Conservation (phyloP, 2,888 invertebrate species). For the Torymus tubicola region DNA sequence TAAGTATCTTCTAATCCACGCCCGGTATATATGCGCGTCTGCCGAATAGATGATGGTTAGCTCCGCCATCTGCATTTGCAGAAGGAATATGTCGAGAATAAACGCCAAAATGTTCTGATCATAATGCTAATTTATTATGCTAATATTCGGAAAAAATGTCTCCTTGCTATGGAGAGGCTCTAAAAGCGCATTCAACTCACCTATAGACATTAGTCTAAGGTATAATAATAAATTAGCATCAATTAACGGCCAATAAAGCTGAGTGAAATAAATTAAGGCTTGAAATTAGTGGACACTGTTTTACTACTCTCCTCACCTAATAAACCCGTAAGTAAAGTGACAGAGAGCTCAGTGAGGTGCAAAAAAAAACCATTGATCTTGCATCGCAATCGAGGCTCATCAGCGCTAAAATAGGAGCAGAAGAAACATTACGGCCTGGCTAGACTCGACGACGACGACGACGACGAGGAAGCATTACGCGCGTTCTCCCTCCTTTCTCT, state of each 20-base stretch:
- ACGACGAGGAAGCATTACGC: not conserved
- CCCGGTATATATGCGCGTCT: not conserved
- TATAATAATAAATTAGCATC: not conserved
- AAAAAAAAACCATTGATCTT: not conserved
- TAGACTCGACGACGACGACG: too few relatives aligned
- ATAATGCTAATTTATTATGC: too few relatives aligned
- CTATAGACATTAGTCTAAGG: too few relatives aligned
- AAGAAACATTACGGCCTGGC: not conserved
- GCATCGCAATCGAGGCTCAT: not conserved
- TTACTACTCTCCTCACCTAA: conserved; percentile 22
- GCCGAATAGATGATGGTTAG: conserved; percentile 1
- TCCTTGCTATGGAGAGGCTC: too few relatives aligned
- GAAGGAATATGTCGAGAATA: too few relatives aligned
- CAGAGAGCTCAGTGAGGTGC: not conserved
- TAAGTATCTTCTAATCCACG: conserved; percentile 50
- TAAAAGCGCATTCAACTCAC: too few relatives aligned
- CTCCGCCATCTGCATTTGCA: too few relatives aligned
- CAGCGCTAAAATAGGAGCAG: not conserved
- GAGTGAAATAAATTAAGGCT: not conserved
- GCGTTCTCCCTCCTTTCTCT: too few relatives aligned
- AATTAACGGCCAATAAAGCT: conserved; percentile 8
- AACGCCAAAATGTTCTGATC: too few relatives aligned
- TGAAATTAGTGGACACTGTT: not conserved
- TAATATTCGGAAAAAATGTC: too few relatives aligned
- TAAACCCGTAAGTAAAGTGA: conserved; percentile 18